Conservation (phyloP, 2,888 invertebrate genomes). For the Drosophila antonietae region DNA sequence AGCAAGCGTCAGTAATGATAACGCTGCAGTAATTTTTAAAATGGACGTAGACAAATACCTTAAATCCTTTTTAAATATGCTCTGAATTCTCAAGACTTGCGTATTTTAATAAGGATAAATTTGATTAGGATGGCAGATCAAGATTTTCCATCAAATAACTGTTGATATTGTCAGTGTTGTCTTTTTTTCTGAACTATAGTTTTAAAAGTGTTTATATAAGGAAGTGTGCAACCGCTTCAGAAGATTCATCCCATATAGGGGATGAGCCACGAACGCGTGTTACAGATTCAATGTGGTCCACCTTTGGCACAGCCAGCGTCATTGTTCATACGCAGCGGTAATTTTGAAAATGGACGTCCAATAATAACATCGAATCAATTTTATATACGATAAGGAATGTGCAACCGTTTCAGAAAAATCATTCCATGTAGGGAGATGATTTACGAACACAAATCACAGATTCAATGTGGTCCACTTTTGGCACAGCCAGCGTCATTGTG, state of each 20-base stretch:
- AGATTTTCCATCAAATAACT: too few relatives aligned
- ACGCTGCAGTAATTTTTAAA: conserved; percentile 86
- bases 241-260: conserved; percentile 11
- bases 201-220: too few relatives aligned
- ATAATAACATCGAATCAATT: too few relatives aligned
- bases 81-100: too few relatives aligned
- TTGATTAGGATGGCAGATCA: too few relatives aligned
- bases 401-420: conserved; percentile 32
- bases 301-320: conserved; percentile 87
- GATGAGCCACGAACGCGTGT: conserved; percentile 75
- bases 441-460: conserved; percentile 73
- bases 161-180: too few relatives aligned
- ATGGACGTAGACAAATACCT: conserved; percentile 63
- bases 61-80: too few relatives aligned
- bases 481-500: conserved; percentile 85
- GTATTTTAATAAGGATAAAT: too few relatives aligned
- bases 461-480: conserved; percentile 88
- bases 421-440: conserved; percentile 27
- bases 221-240: conserved; percentile 28
- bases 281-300: conserved; percentile 86
- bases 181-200: too few relatives aligned
- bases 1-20: conserved; percentile 79
- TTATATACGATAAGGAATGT: neutral
- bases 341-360: conserved; percentile 85
- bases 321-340: conserved; percentile 84